phyloP scores from a whole-genome alignment of 2,113 vertebrate genomes.

The Nansenia antarctica region DNA sequence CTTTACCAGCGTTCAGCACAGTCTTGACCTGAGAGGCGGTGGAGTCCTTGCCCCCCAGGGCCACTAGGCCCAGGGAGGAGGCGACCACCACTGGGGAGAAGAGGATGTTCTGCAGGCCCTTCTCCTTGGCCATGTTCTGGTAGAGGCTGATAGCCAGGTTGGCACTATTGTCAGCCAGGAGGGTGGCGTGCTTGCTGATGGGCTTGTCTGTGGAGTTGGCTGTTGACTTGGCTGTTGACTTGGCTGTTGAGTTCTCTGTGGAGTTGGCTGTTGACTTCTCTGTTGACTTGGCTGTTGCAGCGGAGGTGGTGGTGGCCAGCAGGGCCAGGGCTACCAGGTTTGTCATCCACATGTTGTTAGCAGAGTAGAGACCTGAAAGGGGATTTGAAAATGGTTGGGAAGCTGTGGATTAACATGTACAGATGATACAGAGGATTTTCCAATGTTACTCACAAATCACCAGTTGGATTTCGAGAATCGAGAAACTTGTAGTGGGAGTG shows the following conservation, averaged over 20 bases:
- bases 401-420: too few species aligned
- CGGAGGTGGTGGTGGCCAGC: constrained; percentile 63
- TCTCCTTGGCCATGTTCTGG: constrained; percentile 90
- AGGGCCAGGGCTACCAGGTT: constrained; percentile 72
- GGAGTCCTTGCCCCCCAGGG: constrained; percentile 85
- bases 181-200: constrained; percentile 83
- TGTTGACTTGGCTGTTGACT: too few species aligned
- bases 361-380: constrained; percentile 52
- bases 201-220: too few species aligned
- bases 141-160: constrained; percentile 94
- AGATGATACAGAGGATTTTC: background rate
- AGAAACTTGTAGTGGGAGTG: background rate
- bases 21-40: constrained; percentile 92
- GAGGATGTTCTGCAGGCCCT: constrained; percentile 89
- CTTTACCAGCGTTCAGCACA: constrained; percentile 83
- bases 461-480: background rate
- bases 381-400: background rate
- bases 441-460: background rate
- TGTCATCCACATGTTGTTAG: constrained; percentile 81
- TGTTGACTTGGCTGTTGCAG: too few species aligned
- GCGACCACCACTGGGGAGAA: constrained; percentile 93
- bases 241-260: too few species aligned
- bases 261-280: too few species aligned
- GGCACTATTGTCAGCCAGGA: constrained; percentile 84
- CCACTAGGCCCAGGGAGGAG: constrained; percentile 90